A percentile compares a stretch with the other conserved stretches of the same genome.
phyloP scores from a whole-genome alignment of 2,888 invertebrate species.

The Atethmia centrago region DNA sequence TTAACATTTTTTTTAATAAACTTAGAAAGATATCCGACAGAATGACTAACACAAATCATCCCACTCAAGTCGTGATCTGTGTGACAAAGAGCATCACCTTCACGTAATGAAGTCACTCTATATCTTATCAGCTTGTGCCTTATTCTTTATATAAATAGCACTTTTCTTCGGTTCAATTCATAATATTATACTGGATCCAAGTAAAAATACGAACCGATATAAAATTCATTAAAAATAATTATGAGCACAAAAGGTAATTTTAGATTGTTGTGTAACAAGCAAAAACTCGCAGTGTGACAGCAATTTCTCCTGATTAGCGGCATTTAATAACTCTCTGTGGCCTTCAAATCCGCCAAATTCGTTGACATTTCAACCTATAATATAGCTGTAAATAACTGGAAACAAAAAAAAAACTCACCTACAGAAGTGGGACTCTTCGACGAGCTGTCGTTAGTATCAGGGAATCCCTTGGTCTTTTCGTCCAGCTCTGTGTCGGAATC shows the following conservation, averaged over 20 bases:
- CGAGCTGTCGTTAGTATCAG: constrained; percentile 85
- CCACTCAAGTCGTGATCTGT: constrained; percentile 57
- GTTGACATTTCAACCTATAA: constrained; percentile 12
- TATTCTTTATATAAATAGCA: constrained; percentile 80
- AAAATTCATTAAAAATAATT: constrained; percentile 25
- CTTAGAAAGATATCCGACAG: constrained; percentile 20
- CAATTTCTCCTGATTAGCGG: constrained; percentile 30
- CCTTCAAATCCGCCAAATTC: constrained; percentile 17
- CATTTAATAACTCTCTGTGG: constrained; percentile 8
- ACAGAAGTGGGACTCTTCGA: constrained; percentile 93
- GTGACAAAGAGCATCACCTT: constrained; percentile 82
- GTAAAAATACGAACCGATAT: constrained; percentile 34
- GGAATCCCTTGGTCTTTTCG: constrained; percentile 86
- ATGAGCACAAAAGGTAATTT: constrained; percentile 33
- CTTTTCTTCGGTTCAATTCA: constrained; percentile 73
- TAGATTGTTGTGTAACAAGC: constrained; percentile 11
- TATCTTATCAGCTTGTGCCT: constrained; percentile 85
- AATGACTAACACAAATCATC: constrained; percentile 57
- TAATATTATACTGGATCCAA: constrained; percentile 65
- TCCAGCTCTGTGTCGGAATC: constrained; percentile 94
- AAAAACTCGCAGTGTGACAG: constrained; percentile 19
- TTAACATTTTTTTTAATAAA: background rate
- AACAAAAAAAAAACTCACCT: constrained; percentile 80
- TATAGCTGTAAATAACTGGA: background rate
- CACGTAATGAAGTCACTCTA: constrained; percentile 77